phyloP scores from a whole-genome alignment of 2,888 invertebrate species.

The Saturnia pavonia region DNA sequence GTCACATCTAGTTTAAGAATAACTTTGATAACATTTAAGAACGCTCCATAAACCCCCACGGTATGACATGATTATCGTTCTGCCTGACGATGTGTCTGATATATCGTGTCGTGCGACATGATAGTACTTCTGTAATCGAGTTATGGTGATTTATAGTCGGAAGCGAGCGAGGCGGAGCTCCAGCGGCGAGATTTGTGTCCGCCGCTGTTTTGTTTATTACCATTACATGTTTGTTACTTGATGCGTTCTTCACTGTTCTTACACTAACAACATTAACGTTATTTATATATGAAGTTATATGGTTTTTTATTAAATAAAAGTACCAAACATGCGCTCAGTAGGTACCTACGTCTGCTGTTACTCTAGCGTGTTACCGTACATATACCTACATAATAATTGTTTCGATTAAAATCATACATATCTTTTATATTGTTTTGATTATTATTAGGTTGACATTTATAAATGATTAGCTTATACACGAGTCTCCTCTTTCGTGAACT shows the following conservation, averaged over 20 bases:
- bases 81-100: not conserved
- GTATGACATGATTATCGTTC: not conserved
- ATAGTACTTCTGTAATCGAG: conserved; percentile 27
- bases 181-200: conserved; percentile 36
- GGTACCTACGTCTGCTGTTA: too few relatives aligned
- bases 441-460: too few relatives aligned
- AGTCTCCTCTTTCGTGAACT: too few relatives aligned
- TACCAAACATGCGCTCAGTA: not conserved
- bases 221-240: conserved; percentile 17
- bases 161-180: conserved; percentile 19
- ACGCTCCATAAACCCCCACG: not conserved
- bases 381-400: too few relatives aligned
- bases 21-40: not conserved
- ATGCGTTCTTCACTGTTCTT: conserved; percentile 18
- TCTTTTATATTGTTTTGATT: too few relatives aligned
- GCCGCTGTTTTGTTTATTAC: conserved; percentile 30
- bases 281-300: not conserved
- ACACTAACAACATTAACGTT: conserved; percentile 14
- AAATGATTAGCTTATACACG: too few relatives aligned
- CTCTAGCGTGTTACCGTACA: too few relatives aligned
- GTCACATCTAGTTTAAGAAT: too few relatives aligned
- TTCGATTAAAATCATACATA: too few relatives aligned
- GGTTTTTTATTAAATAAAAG: not conserved
- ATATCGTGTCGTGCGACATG: conserved; percentile 13
- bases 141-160: conserved; percentile 26